A percentile compares a stretch with the other conserved stretches of the same genome.
Evolutionary conservation across 2,797 vertebrate species (phyloP).

Genomic region (Tenualosa ilisha): DNA sequence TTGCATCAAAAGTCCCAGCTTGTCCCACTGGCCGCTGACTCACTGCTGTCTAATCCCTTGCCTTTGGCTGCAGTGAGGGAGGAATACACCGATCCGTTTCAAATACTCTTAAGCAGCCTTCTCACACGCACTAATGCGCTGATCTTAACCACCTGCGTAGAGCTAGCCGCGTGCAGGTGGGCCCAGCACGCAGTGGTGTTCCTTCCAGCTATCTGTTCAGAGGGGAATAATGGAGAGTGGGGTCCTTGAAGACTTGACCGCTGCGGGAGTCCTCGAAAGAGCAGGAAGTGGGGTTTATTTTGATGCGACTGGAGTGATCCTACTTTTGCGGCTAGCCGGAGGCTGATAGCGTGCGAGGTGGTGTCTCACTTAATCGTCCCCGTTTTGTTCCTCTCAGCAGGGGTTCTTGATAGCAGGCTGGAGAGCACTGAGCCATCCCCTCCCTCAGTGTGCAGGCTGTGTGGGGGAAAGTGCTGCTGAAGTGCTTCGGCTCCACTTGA

Average conservation of each 20-base stretch:
- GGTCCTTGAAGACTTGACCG: not conserved
- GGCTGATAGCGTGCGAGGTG: constrained; percentile 1
- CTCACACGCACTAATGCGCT: not conserved
- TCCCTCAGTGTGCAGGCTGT: constrained; percentile 24
- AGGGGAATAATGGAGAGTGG: not conserved
- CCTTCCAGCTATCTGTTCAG: not conserved
- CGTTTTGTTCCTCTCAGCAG: not conserved
- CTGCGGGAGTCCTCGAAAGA: not conserved
- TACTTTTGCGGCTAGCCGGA: constrained; percentile 16
- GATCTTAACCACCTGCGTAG: not conserved
- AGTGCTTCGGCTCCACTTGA: constrained; percentile 49
- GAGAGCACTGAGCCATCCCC: constrained; percentile 32
- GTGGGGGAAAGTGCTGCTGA: constrained; percentile 41
- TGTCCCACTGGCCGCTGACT: not conserved
- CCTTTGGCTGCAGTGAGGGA: not conserved
- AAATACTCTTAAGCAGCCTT: constrained; percentile 11
- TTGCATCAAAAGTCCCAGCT: not conserved
- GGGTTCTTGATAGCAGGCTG: constrained; percentile 32
- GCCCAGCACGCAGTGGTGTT: not conserved
- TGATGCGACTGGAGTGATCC: constrained; percentile 32
- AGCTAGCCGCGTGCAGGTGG: not conserved
- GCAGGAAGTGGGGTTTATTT: constrained; percentile 21
- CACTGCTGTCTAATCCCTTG: not conserved
- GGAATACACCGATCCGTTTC: not conserved
- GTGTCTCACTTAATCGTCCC: not conserved